These are phyloP conservation scores for Aphidius ervi DNA, from an alignment of 1,140 invertebrate species.

Conservation along the genomic window DNA sequence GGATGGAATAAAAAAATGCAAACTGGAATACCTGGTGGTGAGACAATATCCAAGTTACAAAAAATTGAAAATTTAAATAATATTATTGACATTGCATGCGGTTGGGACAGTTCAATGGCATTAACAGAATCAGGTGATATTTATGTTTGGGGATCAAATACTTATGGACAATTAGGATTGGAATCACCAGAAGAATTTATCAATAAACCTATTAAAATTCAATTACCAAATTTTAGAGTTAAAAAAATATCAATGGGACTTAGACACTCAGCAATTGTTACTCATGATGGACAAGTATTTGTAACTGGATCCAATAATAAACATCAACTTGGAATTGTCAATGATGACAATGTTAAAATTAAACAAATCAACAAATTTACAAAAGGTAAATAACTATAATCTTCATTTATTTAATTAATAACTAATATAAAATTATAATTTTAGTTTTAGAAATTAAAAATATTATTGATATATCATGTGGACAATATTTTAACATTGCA, in stretches of 20 bases:
- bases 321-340: slow-evolving; percentile 61
- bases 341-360: slow-evolving; percentile 1
- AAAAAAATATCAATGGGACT: slow-evolving; percentile 54
- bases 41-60: slow-evolving; percentile 23
- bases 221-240: slow-evolving; percentile 18
- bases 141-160: slow-evolving; percentile 74
- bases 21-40: slow-evolving; percentile 56
- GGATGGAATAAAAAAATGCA: slow-evolving; percentile 85
- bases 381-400: slow-evolving; percentile 16
- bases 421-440: neutral
- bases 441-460: slow-evolving; percentile 55
- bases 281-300: slow-evolving; percentile 59
- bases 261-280: slow-evolving; percentile 65
- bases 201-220: slow-evolving; percentile 21
- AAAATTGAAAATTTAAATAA: slow-evolving; percentile 33
- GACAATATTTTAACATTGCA: slow-evolving; percentile 69
- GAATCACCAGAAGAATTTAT: neutral
- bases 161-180: slow-evolving; percentile 65
- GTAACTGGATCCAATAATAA: slow-evolving; percentile 61
- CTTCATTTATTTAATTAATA: neutral
- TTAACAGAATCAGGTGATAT: slow-evolving; percentile 62
- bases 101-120: slow-evolving; percentile 69
- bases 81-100: slow-evolving; percentile 60
- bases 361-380: slow-evolving; percentile 8
- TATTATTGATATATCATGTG: slow-evolving; percentile 61